Base-by-base conservation (phyloP, 2,113 vertebrate species). In the Epinephelus moara region DNA sequence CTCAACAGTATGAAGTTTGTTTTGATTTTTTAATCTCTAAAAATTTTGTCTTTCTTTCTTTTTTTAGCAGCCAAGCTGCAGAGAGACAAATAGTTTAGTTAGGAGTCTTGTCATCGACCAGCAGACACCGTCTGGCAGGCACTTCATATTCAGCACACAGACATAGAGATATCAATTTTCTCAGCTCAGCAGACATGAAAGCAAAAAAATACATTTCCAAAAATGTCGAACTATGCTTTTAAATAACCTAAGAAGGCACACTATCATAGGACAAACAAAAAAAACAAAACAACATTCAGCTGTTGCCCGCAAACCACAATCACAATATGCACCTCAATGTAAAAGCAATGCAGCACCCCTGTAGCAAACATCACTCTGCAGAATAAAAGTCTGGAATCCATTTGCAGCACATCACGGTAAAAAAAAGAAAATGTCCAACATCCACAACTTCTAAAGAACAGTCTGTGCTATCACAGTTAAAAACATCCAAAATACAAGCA, bases 271-370 rank as follows among this genome's bases (percentile, higher is more conserved):
- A 62, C 11, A 67, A 37, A 6, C 2, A 7, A 64, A 49, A 49
- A 59, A 64, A 63, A 45, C 6, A 76, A 30, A 79, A 23, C 9
- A 79, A 40, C 19, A 64, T 50, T 27, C 21, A 27, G 11, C 40
- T 56, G 13, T 33, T 61, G 57, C 42, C 57, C 19, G 74, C 53
- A 66, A 53, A 62, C 45, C 63, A 57, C 63, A 17, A 61, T 40
- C 45, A 47, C 27, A 77, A 61, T 62, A 69, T 70, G 33, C 45
- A 70, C 30, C 23, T 17, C 19, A 33, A 4, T 66, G 55, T 52
- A 63, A 81, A 86, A 73, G 62, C 62, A 75, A 64, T 40, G 52
- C 33, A 15, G 18, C 2, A 6, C 7, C 62, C n/a, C 47, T 66
- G 53, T n/a, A 66, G 68, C 53, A 47, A 75, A 52, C 37, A 56